Evolutionary conservation across 1,140 invertebrate genomes (phyloP), one percentile per base, ranked within the genome.

Genomic region (Pseudomyrmex flavicornis): DNA sequence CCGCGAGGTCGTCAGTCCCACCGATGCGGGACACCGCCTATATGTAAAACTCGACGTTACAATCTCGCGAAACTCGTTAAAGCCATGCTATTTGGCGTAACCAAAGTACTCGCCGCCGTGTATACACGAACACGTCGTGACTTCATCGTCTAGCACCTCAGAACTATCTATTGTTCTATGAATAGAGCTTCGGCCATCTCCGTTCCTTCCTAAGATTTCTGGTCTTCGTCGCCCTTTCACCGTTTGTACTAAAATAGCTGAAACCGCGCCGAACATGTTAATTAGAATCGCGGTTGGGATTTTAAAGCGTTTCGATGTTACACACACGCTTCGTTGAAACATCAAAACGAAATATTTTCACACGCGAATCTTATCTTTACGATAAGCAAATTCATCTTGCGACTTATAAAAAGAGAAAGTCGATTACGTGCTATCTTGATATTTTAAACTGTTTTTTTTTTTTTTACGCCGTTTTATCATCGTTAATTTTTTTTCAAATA

Each of bases 91-190:
- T 91, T 91, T 87, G 89, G 87, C 86, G 82, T 84, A 84, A 77
- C 85, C 74, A 48, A 88, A 86, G 74, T 73, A 59, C 26, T 77
- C 84, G 72, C 83, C 77, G 72, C 62, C 63, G 63, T 80, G 87
- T 89, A 35, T 35, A 88, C 84, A 66, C 66, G 68, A 35, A 12
- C 26, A 48, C 56, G 79, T 90, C 89, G 86, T 91, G 91, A 91
- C 89, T 91, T 91, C 86, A 91, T 92, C 90, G 90, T 91, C 89
- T 86, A 85, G 79, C 84, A 91, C 86, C 82, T 89, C 76, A 77
- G 56, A 82, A 50, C 84, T 83, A 66, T 68, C 85, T 86, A 87
- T 91, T 89, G 89, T 90, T 87, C 86, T 88, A 86, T 77, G 76
- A 85, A 89, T 90, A 89, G 83, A 85, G 83, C 66, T 62, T 63